Percentiles rank a stretch among this genome's conserved stretches.
Conservation (phyloP, 2,797 vertebrate species). For the Furcifer pardalis region DNA sequence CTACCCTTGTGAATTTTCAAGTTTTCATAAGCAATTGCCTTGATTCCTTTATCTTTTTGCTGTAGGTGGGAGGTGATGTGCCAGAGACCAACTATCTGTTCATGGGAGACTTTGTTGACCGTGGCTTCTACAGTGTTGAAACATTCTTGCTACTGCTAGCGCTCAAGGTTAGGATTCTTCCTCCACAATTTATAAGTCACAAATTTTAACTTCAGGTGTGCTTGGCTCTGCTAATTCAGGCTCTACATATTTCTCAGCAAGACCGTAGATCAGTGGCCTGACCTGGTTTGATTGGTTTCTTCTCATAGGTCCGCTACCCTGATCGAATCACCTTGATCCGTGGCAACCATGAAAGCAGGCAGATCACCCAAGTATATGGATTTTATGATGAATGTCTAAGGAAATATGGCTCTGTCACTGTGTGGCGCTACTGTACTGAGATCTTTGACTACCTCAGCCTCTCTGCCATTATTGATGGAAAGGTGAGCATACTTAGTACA, state of each 20-base stretch:
- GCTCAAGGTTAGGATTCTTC: constrained; percentile 82
- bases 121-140: constrained; percentile 96
- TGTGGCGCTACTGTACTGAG: constrained; percentile 97
- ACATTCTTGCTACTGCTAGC: constrained; percentile 93
- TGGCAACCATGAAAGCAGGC: constrained; percentile 78
- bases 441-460: constrained; percentile 97
- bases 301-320: constrained; percentile 89
- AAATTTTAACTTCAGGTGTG: neutral
- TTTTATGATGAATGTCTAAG: constrained; percentile 95
- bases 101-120: constrained; percentile 96
- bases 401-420: constrained; percentile 94
- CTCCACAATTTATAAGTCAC: neutral
- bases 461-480: constrained; percentile 94
- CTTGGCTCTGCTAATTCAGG: neutral
- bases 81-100: constrained; percentile 97
- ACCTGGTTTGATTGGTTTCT: neutral
- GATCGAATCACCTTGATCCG: constrained; percentile 94
- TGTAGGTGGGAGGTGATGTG: constrained; percentile 91
- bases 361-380: constrained; percentile 91
- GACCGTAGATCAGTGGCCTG: neutral
- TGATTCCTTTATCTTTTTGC: neutral
- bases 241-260: neutral
- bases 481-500: constrained; percentile 74
- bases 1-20: neutral
- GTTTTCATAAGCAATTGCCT: neutral